Evolutionary conservation across 2,888 invertebrate species (phyloP), one percentile per base, ranked within the genome.

Genomic region (Rhagonycha fulva): DNA sequence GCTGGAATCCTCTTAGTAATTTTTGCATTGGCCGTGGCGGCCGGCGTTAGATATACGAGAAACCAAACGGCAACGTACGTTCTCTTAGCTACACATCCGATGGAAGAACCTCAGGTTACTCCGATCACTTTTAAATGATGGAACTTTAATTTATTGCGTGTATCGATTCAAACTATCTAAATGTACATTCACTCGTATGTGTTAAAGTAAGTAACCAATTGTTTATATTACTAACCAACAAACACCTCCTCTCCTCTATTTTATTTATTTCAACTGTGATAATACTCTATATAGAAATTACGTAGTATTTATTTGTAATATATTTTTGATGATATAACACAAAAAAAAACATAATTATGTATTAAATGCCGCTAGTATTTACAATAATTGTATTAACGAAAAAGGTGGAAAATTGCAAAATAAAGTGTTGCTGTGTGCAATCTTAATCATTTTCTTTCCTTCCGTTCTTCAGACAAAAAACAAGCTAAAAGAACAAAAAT

Each of bases 1-100:
- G 83, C 83, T 69, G 83, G 81, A n/a, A 81, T 85, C 24, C 74
- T 85, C 23, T 71, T 85, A 61, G 81, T 84, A 11, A 79, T 85
- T 68, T 84, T 85, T 71, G 82, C 81, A 12, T 73, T 82, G 9
- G 80, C 82, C 7, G 80, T 84, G 9, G 80, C 81, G 9, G 78
- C 79, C 24, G 82, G 82, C 61, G 75, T 83, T 9, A 79, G 82
- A 60, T 80, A 82, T 14, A 80, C 80, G 24, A 78, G 74, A 67
- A 80, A 78, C 62, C 74, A 72, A 14, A 72, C 74, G 32, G 75
- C 69, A 11, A 74, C 75, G 9, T 77, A 77, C 67, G 75, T 77
- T n/a, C 62, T 77, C 12, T 70, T 77, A 47, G 75, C 77, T 12
- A 75, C 77, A 62, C 77, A 74, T 72, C 75, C 77, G 1, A 12